Conservation (phyloP, 2,113 vertebrate genomes). For the Epinephelus fuscoguttatus region DNA sequence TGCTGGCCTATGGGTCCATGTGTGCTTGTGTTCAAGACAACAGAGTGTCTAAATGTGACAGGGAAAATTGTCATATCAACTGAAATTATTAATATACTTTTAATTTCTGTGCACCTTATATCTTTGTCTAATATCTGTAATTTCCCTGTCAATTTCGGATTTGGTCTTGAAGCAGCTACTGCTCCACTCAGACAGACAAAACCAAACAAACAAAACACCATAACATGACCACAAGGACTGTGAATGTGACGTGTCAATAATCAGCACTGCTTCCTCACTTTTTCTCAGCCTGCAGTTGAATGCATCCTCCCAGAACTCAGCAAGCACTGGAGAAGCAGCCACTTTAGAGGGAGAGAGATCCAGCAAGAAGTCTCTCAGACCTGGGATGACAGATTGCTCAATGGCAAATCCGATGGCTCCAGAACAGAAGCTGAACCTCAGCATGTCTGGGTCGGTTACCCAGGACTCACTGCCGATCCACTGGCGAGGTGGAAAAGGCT, state of each 20-base stretch:
- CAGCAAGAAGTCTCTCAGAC: conserved; percentile 77
- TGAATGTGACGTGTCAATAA: no score
- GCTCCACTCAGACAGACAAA: not conserved
- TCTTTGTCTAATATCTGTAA: not conserved
- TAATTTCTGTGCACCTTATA: no score
- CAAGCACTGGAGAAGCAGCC: conserved; percentile 30
- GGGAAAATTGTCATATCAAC: no score
- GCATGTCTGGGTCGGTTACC: conserved; percentile 70
- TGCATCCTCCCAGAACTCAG: no score
- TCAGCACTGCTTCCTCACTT: not conserved
- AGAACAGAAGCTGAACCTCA: conserved; percentile 55
- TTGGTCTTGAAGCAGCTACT: not conserved
- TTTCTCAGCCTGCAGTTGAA: conserved; percentile 30
- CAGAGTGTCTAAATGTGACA: no score
- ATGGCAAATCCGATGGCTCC: conserved; percentile 78
- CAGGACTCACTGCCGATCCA: conserved; percentile 83
- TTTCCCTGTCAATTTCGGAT: not conserved
- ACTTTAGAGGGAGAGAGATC: conserved; percentile 58
- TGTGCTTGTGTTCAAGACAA: no score
- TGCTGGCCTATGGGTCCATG: no score
- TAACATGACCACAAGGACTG: no score
- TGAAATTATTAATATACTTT: no score
- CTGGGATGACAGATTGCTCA: conserved; percentile 71
- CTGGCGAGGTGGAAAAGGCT: conserved; percentile 66
- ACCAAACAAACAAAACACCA: no score